Evolutionary conservation across 1,140 invertebrate species (phyloP).

Genomic region (Helicorthomorpha holstii): DNA sequence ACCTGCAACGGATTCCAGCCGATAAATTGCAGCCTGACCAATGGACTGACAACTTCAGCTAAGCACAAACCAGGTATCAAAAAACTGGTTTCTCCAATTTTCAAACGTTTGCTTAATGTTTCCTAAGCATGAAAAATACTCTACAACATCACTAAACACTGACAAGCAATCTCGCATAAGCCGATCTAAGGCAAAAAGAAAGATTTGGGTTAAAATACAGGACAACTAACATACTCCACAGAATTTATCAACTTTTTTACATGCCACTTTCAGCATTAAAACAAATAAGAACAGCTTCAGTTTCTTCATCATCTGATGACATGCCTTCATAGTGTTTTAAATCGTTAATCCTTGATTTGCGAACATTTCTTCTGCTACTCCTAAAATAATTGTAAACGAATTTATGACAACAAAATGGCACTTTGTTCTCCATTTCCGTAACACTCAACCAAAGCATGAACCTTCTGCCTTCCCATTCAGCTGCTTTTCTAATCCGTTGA

Average conservation of each 20-base stretch:
- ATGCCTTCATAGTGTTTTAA: constrained; percentile 75
- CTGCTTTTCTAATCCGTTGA: constrained; percentile 53
- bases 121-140: constrained; percentile 67
- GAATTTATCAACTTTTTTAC: not conserved
- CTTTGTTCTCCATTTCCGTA: too few relatives aligned
- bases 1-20: constrained; percentile 38
- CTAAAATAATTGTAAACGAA: constrained; percentile 30
- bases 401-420: not conserved
- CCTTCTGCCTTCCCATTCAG: constrained; percentile 71
- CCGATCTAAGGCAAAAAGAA: constrained; percentile 41
- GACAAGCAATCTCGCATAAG: constrained; percentile 41
- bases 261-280: constrained; percentile 34
- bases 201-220: too few relatives aligned
- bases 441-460: too few relatives aligned
- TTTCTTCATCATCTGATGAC: constrained; percentile 93
- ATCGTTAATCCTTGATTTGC: constrained; percentile 36
- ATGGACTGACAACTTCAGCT: constrained; percentile 66
- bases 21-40: constrained; percentile 54
- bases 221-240: too few relatives aligned
- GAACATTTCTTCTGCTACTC: constrained; percentile 49
- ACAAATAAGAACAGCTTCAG: constrained; percentile 54
- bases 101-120: constrained; percentile 59
- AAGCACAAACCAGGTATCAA: constrained; percentile 68
- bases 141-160: constrained; percentile 72
- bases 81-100: constrained; percentile 57